Percentiles rank a stretch among this genome's conserved stretches.
Conservation (phyloP, 1,140 invertebrate species). For the Metaphire vulgaris region DNA sequence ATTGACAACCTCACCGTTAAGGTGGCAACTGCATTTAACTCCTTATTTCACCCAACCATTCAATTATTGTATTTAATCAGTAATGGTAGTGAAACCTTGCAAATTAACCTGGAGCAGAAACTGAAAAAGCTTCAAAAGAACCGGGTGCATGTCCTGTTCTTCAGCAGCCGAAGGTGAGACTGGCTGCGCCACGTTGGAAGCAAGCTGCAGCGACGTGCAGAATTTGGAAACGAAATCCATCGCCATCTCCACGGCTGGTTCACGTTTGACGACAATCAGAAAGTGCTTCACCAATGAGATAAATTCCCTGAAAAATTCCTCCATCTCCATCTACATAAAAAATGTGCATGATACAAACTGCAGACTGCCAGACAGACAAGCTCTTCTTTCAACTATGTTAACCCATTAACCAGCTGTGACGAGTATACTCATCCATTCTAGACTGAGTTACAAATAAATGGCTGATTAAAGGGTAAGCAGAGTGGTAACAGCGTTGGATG, state of each 20-base stretch:
- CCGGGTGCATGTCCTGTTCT: conserved; percentile 37
- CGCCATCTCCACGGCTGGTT: conserved; percentile 60
- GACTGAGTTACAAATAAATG: background rate
- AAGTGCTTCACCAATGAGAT: conserved; percentile 40
- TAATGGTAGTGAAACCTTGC: too few relatives aligned
- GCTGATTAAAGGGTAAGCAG: background rate
- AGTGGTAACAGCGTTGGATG: background rate
- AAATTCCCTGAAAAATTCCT: conserved; percentile 44
- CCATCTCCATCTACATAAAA: conserved; percentile 35
- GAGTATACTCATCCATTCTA: too few relatives aligned
- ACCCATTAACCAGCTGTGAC: too few relatives aligned
- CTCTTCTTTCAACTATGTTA: too few relatives aligned
- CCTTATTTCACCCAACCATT: too few relatives aligned
- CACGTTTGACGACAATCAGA: conserved; percentile 49
- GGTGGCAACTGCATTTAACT: too few relatives aligned
- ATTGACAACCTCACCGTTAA: too few relatives aligned
- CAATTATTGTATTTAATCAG: too few relatives aligned
- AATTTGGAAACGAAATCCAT: conserved; percentile 63
- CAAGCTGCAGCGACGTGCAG: conserved; percentile 46
- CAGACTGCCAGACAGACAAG: background rate
- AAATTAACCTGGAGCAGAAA: conserved; percentile 47
- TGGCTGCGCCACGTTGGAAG: conserved; percentile 17
- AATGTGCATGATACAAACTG: background rate
- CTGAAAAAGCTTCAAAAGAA: conserved; percentile 43
- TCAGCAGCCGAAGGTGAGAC: conserved; percentile 11